Evolutionary conservation across 2,888 invertebrate genomes (phyloP), one percentile per base, ranked within the genome.

Genomic region (Lepidonotus clava): DNA sequence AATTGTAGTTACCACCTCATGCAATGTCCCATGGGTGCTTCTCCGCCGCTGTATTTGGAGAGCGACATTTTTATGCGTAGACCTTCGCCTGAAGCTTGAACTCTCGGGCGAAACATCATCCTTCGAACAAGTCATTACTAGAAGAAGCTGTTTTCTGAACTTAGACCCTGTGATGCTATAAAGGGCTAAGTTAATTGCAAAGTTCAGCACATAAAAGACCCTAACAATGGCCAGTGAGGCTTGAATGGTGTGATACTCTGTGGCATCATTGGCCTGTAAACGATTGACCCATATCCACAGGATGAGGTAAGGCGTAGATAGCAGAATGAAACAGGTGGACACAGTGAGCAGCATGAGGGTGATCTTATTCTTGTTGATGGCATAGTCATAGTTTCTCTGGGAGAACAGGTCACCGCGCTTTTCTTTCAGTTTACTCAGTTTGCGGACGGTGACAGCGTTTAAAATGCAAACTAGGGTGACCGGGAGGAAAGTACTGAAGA

Each of bases 171-270:
- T 51, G 51, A 83, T 24, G 32, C 83, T 83, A 32, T 83, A 83
- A 41, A 83, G 51, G 46, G 14, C 24, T 21, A 83, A 32, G 51
- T 83, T 83, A 41, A 83, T 83, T 24, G 46, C 41, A 32, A 83
- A 83, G 83, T 83, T 83, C 4, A 83, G 83, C 51, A 83, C 28
- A 21, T 83, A 83, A 46, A 83, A 83, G 4, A 83, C 83, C 41
- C 83, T 41, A 11, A 83, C 32, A 5, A 83, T 51, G 83, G 4
- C 51, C 83, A 83, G 41, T 11, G n/a, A 1, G n/a, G 38, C 51
- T 32, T 83, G 46, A n/a, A 32, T 21, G 32, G 51, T 83, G 83
- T 46, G 51, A 28, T 83, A 83, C 51, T 46, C 46, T 14, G 51
- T 41, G 8, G 83, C 83, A n/a, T 21, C 24, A 1, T n/a, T 21